Evolutionary conservation across 2,797 vertebrate genomes (phyloP).

Genomic region (Onychomys torridus): DNA sequence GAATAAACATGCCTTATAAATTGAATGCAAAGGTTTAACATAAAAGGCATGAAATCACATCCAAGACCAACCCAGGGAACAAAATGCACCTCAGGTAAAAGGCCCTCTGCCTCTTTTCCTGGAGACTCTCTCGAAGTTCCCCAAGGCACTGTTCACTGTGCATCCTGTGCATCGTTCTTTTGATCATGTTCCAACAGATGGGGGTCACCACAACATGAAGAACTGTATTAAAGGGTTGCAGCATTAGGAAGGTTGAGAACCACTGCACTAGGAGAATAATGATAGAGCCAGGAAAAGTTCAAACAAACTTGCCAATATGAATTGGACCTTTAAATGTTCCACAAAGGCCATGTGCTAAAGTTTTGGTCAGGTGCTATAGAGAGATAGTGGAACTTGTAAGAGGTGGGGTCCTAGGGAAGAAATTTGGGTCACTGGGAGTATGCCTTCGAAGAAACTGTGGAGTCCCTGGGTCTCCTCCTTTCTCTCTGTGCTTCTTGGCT

Average conservation of each 20-base stretch:
- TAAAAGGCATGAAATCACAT: not conserved
- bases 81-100: not conserved
- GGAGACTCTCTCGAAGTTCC: not conserved
- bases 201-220: not conserved
- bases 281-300: not conserved
- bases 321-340: too few relatives aligned
- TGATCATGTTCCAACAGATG: not conserved
- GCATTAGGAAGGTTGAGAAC: not conserved
- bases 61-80: not conserved
- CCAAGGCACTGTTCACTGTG: not conserved
- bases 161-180: not conserved
- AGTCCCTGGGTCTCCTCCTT: not conserved
- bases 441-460: not conserved
- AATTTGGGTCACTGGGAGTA: not conserved
- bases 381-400: not conserved
- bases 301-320: not conserved
- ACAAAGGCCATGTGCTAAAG: not conserved
- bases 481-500: not conserved
- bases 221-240: not conserved
- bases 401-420: not conserved
- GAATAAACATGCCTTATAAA: not conserved
- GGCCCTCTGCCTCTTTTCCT: not conserved
- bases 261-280: not conserved
- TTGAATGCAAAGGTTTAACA: not conserved
- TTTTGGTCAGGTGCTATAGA: too few relatives aligned